Base-by-base conservation (phyloP, 2,797 vertebrate genomes). In the Eremophila alpestris region DNA sequence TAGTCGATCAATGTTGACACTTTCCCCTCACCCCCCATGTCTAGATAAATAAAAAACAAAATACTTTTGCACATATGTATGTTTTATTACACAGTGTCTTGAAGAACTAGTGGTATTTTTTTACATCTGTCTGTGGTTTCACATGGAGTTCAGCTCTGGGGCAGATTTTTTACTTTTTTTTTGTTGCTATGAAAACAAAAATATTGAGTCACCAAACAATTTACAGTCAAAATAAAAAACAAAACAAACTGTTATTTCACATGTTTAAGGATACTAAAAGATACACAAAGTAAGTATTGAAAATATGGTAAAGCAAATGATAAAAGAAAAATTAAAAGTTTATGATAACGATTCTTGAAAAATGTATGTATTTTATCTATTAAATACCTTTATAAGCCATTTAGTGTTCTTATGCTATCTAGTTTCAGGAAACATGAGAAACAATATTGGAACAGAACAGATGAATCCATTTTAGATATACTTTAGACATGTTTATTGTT, bases 401-500 rank as follows among this genome's bases (percentile, higher is more conserved):
- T 75, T 48, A 38, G 45, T 69, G 63, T 21, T 84, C 79, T 86
- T 76, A 87, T 13, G 59, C 54, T 81, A 69, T 17, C 83, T 78
- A 93, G 40, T 87, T 95, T 45, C 59, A 88, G n/a, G 41, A 87
- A 95, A 87, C 56, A 87, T 68, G 36, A 91, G 54, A 71, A 85
- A 76, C 24, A 79, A 96, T 73, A 80, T 90, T 94, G 80, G 89
- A 97, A 98, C 90, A 97, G 93, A 98, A 97, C 91, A 98, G 95
- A 97, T 97, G 92, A 95, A 96, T 93, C 92, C 74, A 93, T 84
- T 94, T 97, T 75, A 95, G 91, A 93, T 91, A 94, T 52, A 87
- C 38, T 90, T 97, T 83, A 94, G 34, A 82, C 17, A 68, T 64
- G 83, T 98, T 98, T 98, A 98, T 98, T 98, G 87, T 95, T 96